Evolutionary conservation across 2,113 vertebrate species (phyloP).

Genomic region (Prionailurus viverrinus): DNA sequence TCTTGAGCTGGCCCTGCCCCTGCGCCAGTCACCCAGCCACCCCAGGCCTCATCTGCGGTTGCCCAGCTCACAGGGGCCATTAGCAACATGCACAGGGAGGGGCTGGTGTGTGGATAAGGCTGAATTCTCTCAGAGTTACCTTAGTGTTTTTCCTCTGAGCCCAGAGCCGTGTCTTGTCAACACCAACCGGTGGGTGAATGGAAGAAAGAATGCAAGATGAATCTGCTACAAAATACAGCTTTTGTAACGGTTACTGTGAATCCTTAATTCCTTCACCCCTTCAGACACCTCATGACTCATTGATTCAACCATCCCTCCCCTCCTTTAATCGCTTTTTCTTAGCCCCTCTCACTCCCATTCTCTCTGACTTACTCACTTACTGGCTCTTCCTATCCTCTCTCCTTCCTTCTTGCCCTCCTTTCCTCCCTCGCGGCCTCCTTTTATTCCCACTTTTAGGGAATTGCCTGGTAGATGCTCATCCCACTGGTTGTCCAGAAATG

Average conservation of each 20-base stretch:
- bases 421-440: neutral
- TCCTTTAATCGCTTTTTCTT: neutral
- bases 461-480: neutral
- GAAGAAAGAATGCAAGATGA: neutral
- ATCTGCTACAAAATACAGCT: neutral
- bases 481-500: neutral
- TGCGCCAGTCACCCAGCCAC: fast-evolving
- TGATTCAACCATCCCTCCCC: neutral
- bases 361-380: neutral
- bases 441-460: neutral
- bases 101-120: neutral
- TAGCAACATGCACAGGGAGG: neutral
- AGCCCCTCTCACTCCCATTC: neutral
- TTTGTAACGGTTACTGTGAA: neutral
- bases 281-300: neutral
- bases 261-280: neutral
- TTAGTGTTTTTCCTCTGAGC: neutral
- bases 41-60: neutral
- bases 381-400: neutral
- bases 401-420: neutral
- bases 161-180: neutral
- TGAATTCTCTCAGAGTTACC: neutral
- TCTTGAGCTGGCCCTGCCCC: neutral
- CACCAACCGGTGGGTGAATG: neutral
- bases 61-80: neutral